Percentiles rank a stretch among this genome's conserved stretches.
Evolutionary conservation across 2,113 vertebrate genomes (phyloP).

Genomic region (Chaetura pelagica): DNA sequence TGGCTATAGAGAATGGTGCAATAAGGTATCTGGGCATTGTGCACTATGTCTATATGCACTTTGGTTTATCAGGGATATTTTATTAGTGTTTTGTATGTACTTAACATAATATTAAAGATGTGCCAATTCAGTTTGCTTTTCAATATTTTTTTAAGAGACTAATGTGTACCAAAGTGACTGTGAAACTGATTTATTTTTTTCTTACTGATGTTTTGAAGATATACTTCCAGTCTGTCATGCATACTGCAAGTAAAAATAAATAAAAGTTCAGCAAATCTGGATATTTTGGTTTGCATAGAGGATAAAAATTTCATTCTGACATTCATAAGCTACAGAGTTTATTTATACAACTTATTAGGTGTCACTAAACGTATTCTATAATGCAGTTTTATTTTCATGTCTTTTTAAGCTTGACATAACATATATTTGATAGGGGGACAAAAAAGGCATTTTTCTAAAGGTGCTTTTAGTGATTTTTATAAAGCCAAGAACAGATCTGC

Average conservation of each 20-base stretch:
- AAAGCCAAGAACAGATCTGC: background rate
- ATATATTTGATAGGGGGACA: background rate
- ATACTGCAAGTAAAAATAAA: slow-evolving; percentile 88
- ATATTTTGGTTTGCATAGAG: slow-evolving; percentile 56
- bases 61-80: slow-evolving; percentile 99
- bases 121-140: slow-evolving; percentile 90
- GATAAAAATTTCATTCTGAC: slow-evolving; percentile 24
- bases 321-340: background rate
- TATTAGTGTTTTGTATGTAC: slow-evolving; percentile 99
- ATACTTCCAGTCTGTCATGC: slow-evolving; percentile 88
- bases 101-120: slow-evolving; percentile 92
- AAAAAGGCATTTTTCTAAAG: slow-evolving; percentile 70
- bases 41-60: slow-evolving; percentile 98
- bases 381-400: background rate
- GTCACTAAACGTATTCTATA: background rate
- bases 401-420: background rate
- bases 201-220: slow-evolving; percentile 85
- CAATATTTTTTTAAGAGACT: slow-evolving; percentile 79
- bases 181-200: slow-evolving; percentile 93
- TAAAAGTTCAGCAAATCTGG: slow-evolving; percentile 77
- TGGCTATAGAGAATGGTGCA: slow-evolving; percentile 87
- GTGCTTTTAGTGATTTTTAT: background rate
- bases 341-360: slow-evolving; percentile 9
- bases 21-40: slow-evolving; percentile 89
- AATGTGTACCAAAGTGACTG: slow-evolving; percentile 99